A percentile compares a stretch with the other conserved stretches of the same genome.
These are phyloP conservation scores for Crotalus viridis DNA, from an alignment of 2,113 vertebrate species.

Conservation along the genomic window DNA sequence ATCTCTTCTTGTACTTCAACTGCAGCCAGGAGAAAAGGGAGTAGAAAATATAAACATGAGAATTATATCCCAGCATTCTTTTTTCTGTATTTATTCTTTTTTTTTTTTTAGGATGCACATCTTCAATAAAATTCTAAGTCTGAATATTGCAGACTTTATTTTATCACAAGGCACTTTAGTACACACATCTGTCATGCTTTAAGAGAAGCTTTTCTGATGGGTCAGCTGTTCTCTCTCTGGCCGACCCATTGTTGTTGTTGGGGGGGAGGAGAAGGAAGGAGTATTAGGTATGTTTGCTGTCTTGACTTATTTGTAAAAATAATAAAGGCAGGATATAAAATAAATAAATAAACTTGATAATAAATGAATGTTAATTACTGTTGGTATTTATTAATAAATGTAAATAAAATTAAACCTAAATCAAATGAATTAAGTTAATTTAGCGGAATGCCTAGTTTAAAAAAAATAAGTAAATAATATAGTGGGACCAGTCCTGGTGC, in stretches of 20 bases:
- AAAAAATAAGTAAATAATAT: not conserved
- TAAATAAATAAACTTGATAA: not conserved
- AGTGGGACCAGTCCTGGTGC: not conserved
- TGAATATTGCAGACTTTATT: not conserved
- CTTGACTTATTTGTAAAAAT: not conserved
- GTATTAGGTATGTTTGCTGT: not conserved
- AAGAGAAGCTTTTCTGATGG: not conserved
- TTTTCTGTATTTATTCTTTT: not conserved
- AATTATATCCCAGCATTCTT: not conserved
- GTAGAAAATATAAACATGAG: not conserved
- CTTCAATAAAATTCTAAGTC: not conserved
- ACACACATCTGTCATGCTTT: not conserved
- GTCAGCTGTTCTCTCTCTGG: not conserved
- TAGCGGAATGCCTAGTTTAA: not conserved
- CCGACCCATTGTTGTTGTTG: not conserved
- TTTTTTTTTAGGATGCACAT: not conserved
- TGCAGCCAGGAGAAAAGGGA: conserved; percentile 35
- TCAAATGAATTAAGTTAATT: not conserved
- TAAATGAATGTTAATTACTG: not conserved
- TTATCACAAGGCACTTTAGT: not conserved
- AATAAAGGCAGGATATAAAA: not conserved
- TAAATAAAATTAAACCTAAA: not conserved
- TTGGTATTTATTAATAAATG: not conserved
- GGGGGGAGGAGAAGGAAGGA: not conserved
- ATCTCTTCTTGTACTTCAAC: conserved; percentile 85